These are phyloP conservation scores for Aporophyla lueneburgensis DNA, from an alignment of 2,888 invertebrate genomes.

Conservation along the genomic window DNA sequence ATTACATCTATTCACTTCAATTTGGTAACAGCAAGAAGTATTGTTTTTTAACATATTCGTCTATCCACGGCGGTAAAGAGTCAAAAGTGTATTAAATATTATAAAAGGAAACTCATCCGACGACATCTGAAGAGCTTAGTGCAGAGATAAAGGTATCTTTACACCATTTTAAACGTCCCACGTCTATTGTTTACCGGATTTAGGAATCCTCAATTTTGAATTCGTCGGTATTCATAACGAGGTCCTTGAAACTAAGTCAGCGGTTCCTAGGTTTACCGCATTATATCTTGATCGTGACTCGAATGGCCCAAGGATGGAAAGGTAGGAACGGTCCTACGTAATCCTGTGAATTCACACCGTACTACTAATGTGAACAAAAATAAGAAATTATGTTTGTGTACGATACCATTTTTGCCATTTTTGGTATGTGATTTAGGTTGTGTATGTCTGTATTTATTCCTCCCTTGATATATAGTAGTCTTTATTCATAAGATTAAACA, in stretches of 20 bases:
- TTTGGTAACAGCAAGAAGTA: no score
- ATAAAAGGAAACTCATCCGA: not conserved
- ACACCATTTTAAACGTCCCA: conserved; percentile 14
- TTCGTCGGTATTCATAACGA: conserved; percentile 33
- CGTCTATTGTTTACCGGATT: conserved; percentile 26
- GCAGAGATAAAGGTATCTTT: conserved; percentile 9
- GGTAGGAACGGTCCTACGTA: conserved; percentile 49
- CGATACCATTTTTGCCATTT: conserved; percentile 18
- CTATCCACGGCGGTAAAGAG: not conserved
- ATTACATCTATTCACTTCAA: conserved; percentile 5
- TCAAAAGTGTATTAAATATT: conserved; percentile 10
- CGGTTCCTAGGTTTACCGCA: conserved; percentile 44
- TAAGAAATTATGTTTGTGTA: conserved; percentile 25
- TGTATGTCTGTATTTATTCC: not conserved
- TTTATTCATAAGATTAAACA: conserved; percentile 14
- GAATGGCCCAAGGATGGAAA: conserved; percentile 47
- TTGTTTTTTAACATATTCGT: conserved; percentile 2
- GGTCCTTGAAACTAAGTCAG: conserved; percentile 34
- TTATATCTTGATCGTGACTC: conserved; percentile 34
- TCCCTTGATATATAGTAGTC: not conserved
- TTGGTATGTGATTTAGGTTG: not conserved
- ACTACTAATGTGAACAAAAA: conserved; percentile 15
- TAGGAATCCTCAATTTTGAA: conserved; percentile 35
- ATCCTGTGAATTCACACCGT: conserved; percentile 51
- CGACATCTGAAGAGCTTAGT: conserved; percentile 15